Conservation (phyloP, 2,888 invertebrate species). For the Dioctria rufipes region DNA sequence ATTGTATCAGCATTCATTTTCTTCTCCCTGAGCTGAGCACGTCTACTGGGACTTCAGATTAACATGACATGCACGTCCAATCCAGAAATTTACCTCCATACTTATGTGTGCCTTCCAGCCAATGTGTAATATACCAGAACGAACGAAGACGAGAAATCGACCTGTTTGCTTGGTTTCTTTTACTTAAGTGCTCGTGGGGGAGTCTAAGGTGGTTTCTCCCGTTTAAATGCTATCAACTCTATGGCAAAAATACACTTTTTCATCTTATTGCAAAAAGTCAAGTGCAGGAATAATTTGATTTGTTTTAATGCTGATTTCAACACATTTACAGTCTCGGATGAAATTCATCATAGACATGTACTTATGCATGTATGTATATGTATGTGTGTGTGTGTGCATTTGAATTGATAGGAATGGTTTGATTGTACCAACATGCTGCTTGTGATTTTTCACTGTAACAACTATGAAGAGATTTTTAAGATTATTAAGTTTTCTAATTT, state of each 20-base stretch:
- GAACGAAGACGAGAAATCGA: not conserved
- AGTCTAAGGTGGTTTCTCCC: not conserved
- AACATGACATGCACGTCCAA: conserved; percentile 24
- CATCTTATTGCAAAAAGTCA: not conserved
- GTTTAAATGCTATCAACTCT: conserved; percentile 11
- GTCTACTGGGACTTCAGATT: not conserved
- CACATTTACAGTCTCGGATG: too few species aligned
- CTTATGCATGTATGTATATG: too few species aligned
- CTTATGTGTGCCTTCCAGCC: conserved; percentile 10
- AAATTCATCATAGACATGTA: too few species aligned
- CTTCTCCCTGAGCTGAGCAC: not conserved
- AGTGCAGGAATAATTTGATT: not conserved
- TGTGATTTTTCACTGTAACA: too few species aligned
- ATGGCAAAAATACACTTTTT: not conserved
- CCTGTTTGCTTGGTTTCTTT: conserved; percentile 12
- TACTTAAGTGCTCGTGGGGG: conserved; percentile 2
- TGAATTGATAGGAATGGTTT: too few species aligned
- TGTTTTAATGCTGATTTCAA: not conserved
- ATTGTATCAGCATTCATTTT: not conserved
- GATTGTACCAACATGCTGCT: too few species aligned
- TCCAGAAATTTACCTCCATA: not conserved
- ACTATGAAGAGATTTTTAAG: too few species aligned
- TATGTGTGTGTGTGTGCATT: too few species aligned
- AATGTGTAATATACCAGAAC: not conserved
- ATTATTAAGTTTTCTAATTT: too few species aligned